Conservation (phyloP, 2,113 vertebrate genomes). For the Tamias sibiricus region DNA sequence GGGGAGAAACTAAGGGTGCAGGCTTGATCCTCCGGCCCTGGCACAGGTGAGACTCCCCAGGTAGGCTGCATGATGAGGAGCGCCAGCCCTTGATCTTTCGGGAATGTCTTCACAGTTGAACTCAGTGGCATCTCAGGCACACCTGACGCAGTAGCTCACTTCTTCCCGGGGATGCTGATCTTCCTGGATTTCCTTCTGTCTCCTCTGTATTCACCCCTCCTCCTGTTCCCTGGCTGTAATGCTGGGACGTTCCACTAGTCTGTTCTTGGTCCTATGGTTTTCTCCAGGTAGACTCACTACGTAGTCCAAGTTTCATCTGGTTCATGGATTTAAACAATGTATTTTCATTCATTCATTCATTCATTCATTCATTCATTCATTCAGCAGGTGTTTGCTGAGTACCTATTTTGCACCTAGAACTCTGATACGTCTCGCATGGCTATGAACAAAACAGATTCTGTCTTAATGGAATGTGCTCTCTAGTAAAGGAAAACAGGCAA, state of each 20-base stretch:
- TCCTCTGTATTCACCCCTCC: background rate
- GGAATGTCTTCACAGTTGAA: background rate
- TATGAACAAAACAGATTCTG: background rate
- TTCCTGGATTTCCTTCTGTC: background rate
- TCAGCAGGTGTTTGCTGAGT: background rate
- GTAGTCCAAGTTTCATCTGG: background rate
- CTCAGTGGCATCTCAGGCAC: fast-evolving
- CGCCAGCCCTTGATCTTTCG: background rate
- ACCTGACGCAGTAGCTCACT: no score
- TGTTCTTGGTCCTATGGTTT: background rate
- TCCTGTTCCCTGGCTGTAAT: background rate
- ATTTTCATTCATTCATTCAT: background rate
- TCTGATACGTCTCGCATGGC: background rate
- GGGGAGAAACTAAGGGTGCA: background rate
- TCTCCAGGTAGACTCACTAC: background rate
- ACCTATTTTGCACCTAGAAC: background rate
- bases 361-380: background rate
- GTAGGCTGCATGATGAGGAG: fast-evolving
- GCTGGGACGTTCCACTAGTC: background rate
- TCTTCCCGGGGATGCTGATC: background rate
- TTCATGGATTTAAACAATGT: background rate
- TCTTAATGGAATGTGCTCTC: background rate
- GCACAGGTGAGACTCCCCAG: background rate
- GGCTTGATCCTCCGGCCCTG: background rate
- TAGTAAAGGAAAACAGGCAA: background rate